A percentile compares a stretch with the other conserved stretches of the same genome.
These are phyloP conservation scores for Tenthredo notha DNA, from an alignment of 2,888 invertebrate genomes.

Conservation along the genomic window DNA sequence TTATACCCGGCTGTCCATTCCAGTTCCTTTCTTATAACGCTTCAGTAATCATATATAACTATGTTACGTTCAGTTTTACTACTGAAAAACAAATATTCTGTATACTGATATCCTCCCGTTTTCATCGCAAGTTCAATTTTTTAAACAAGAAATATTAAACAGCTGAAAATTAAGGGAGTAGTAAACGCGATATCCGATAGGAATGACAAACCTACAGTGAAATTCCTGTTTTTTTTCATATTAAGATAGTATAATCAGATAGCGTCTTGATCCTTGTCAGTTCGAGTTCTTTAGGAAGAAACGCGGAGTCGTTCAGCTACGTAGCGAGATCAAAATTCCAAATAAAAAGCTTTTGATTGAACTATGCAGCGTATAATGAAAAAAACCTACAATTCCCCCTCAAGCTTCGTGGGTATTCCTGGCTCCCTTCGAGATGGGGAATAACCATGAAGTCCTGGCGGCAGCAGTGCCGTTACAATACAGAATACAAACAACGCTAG, in stretches of 20 bases:
- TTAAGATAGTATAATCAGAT: not conserved
- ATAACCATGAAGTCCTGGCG: constrained; percentile 26
- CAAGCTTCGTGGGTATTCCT: not conserved
- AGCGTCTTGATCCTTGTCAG: constrained; percentile 1
- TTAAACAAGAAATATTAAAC: not conserved
- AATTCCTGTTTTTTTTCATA: not conserved
- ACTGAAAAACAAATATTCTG: not conserved
- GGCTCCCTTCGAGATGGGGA: not conserved
- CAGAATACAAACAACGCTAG: constrained; percentile 49
- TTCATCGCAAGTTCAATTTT: not conserved
- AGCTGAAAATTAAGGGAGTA: not conserved
- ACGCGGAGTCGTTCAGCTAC: not conserved
- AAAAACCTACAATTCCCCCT: not conserved
- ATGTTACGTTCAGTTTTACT: not conserved
- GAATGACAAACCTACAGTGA: not conserved
- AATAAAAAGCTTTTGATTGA: constrained; percentile 2
- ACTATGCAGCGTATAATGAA: constrained; percentile 17
- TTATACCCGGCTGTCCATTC: not conserved
- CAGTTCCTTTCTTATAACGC: not conserved
- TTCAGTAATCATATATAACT: not conserved
- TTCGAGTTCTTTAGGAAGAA: not conserved
- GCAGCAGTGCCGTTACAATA: constrained; percentile 44
- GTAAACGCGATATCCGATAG: not conserved
- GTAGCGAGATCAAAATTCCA: not conserved
- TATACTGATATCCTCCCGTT: not conserved